A percentile compares a stretch with the other conserved stretches of the same genome.
Conservation (phyloP, 2,113 vertebrate species). For the Tonatia bakeri region DNA sequence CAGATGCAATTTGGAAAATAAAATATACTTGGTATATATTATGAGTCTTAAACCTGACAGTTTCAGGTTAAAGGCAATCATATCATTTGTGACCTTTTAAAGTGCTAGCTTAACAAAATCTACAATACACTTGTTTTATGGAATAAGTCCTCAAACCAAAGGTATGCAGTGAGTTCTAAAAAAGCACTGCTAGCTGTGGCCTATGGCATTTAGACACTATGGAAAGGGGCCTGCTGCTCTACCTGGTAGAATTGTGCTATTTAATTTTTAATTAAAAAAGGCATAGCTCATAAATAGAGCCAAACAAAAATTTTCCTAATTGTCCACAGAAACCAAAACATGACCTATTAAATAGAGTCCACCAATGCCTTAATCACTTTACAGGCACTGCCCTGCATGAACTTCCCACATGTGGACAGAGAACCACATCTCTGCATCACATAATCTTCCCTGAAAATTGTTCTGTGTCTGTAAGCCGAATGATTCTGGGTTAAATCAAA, state of each 20-base stretch:
- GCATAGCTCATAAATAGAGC: not conserved
- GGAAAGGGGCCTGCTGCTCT: not conserved
- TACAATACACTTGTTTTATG: not conserved
- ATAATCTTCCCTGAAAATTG: not conserved
- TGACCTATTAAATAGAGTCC: not conserved
- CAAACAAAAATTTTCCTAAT: not conserved
- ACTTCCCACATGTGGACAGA: not conserved
- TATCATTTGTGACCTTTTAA: not conserved
- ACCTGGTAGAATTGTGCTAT: not conserved
- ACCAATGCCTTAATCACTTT: not conserved
- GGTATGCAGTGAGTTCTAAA: not conserved
- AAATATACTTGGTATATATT: not conserved
- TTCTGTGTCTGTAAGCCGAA: not conserved
- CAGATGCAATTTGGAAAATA: not conserved
- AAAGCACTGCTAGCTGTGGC: not conserved
- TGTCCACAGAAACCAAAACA: not conserved
- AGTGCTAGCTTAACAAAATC: not conserved
- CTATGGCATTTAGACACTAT: not conserved
- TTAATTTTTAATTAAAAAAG: not conserved
- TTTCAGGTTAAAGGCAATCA: not conserved
- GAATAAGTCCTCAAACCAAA: not conserved
- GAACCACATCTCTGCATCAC: not conserved
- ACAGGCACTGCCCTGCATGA: not conserved
- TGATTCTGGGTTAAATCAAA: not conserved
- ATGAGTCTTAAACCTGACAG: not conserved